These are phyloP conservation scores for Myripristis jacobus DNA, from an alignment of 2,797 vertebrate genomes.

Conservation along the genomic window DNA sequence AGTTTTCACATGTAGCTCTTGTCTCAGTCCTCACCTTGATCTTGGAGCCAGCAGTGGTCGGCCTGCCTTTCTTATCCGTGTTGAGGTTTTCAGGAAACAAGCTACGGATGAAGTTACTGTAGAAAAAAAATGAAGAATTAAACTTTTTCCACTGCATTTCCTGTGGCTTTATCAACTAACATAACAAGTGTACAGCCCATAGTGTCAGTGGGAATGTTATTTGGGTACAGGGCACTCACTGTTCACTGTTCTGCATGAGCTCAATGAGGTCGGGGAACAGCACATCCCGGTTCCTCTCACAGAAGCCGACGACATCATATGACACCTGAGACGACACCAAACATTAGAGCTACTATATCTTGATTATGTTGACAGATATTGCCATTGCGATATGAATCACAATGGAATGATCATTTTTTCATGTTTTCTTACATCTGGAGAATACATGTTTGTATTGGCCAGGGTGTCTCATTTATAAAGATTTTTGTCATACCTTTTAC, in stretches of 20 bases:
- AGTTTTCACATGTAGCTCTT: not conserved
- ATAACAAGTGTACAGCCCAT: not conserved
- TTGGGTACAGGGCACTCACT: slow-evolving; percentile 82
- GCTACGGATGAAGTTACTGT: slow-evolving; percentile 88
- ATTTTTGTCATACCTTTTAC: too few species aligned
- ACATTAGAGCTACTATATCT: not conserved
- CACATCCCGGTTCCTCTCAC: slow-evolving; percentile 94
- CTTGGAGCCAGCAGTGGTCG: slow-evolving; percentile 91
- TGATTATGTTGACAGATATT: too few species aligned
- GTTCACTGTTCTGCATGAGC: slow-evolving; percentile 96
- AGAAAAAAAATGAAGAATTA: slow-evolving; percentile 38
- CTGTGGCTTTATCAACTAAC: not conserved
- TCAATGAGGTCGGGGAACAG: slow-evolving; percentile 96
- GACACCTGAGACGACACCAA: slow-evolving; percentile 85
- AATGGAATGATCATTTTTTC: too few species aligned
- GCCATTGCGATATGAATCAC: too few species aligned
- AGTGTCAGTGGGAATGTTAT: not conserved
- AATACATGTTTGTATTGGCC: too few species aligned
- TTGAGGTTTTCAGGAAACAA: slow-evolving; percentile 96
- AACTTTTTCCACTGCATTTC: not conserved
- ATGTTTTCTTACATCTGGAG: too few species aligned
- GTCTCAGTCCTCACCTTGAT: slow-evolving; percentile 88
- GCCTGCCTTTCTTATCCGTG: slow-evolving; percentile 93
- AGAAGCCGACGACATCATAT: slow-evolving; percentile 93
- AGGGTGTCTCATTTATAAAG: too few species aligned